These are phyloP conservation scores for Rhinophrynus dorsalis DNA, from an alignment of 2,797 vertebrate species.

Conservation along the genomic window DNA sequence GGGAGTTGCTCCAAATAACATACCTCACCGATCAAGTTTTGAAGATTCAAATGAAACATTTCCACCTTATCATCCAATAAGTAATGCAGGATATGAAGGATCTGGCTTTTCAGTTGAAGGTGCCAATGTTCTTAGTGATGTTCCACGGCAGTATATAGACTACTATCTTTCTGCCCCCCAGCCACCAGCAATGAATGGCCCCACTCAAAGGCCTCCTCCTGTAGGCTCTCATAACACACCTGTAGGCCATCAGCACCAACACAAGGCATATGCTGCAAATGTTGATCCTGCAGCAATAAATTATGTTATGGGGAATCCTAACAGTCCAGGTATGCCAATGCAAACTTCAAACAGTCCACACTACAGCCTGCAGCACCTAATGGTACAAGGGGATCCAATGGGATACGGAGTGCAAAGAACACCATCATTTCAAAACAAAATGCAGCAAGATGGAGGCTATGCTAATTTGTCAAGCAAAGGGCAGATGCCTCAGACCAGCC, in stretches of 20 bases:
- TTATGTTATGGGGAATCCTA: constrained; percentile 76
- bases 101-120: constrained; percentile 76
- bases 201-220: constrained; percentile 77
- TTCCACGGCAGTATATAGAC: constrained; percentile 84
- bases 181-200: constrained; percentile 75
- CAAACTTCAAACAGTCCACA: constrained; percentile 78
- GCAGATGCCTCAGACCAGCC: constrained; percentile 71
- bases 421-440: constrained; percentile 94
- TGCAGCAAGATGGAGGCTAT: constrained; percentile 80
- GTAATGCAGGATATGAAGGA: constrained; percentile 80
- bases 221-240: constrained; percentile 74
- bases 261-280: constrained; percentile 79
- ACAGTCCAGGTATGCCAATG: constrained; percentile 75
- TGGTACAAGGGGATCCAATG: constrained; percentile 73
- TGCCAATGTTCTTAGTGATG: constrained; percentile 71
- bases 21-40: constrained; percentile 82
- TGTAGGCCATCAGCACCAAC: constrained; percentile 67
- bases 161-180: constrained; percentile 84
- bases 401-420: constrained; percentile 88
- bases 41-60: constrained; percentile 83
- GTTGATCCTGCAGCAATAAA: constrained; percentile 82
- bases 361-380: constrained; percentile 81
- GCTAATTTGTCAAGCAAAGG: constrained; percentile 82
- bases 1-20: constrained; percentile 64
- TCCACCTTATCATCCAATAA: constrained; percentile 85